Evolutionary conservation across 2,888 invertebrate genomes (phyloP).

Genomic region (Drosophila niveifrons): DNA sequence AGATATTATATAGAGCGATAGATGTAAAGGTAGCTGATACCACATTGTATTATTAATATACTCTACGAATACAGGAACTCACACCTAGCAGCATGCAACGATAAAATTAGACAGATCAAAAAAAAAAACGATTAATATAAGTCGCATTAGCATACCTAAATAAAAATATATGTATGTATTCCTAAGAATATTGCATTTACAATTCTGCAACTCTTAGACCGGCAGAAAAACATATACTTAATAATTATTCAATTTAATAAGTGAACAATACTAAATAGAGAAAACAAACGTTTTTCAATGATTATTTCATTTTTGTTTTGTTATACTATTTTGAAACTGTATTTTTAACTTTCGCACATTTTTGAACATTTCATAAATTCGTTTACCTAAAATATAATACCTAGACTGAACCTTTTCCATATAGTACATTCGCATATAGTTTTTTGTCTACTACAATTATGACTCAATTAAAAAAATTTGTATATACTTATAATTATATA

Average conservation of each 20-base stretch:
- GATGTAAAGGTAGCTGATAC: slow-evolving; percentile 2
- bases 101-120: background rate
- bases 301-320: slow-evolving; percentile 8
- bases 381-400: background rate
- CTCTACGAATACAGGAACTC: slow-evolving; percentile 57
- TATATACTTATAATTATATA: slow-evolving; percentile 53
- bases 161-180: slow-evolving; percentile 4
- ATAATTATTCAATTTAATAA: background rate
- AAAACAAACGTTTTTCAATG: slow-evolving; percentile 9
- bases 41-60: slow-evolving; percentile 69
- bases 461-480: slow-evolving; percentile 34
- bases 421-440: background rate
- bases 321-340: background rate
- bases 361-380: background rate
- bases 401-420: slow-evolving; percentile 32
- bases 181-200: slow-evolving; percentile 1
- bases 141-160: slow-evolving; percentile 5
- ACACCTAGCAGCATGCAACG: slow-evolving; percentile 70
- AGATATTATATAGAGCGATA: background rate
- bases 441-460: slow-evolving; percentile 16
- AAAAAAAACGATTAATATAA: slow-evolving; percentile 27
- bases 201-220: background rate
- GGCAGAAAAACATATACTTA: background rate
- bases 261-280: background rate
- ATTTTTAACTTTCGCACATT: slow-evolving; percentile 12